Evolutionary conservation across 2,113 vertebrate genomes (phyloP).

Genomic region (Clarias batrachus): DNA sequence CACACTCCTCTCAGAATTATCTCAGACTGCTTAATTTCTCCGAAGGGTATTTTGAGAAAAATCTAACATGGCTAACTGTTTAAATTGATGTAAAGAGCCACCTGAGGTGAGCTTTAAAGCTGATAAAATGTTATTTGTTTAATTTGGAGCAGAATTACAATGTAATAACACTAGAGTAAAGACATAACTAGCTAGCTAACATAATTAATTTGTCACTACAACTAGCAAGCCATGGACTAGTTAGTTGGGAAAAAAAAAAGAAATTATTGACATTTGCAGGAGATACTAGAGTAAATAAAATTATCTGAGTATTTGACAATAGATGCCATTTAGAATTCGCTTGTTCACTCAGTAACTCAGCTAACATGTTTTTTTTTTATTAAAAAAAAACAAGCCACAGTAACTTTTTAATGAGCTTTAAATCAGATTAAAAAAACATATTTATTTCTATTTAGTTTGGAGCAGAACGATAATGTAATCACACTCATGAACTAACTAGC

Average conservation of each 20-base stretch:
- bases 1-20: neutral
- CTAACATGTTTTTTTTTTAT: neutral
- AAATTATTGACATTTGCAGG: neutral
- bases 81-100: neutral
- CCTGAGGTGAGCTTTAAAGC: neutral
- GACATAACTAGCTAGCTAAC: neutral
- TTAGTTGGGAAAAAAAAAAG: neutral
- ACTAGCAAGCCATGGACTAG: neutral
- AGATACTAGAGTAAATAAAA: neutral
- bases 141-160: neutral
- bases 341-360: neutral
- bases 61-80: neutral
- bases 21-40: neutral
- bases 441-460: neutral
- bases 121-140: neutral
- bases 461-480: neutral
- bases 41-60: neutral
- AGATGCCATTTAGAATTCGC: neutral
- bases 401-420: too few species aligned
- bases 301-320: neutral
- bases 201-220: neutral
- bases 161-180: neutral
- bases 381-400: too few species aligned
- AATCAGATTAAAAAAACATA: neutral
- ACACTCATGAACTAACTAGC: neutral